phyloP scores from a whole-genome alignment of 2,888 invertebrate species.

The Acronicta alni region DNA sequence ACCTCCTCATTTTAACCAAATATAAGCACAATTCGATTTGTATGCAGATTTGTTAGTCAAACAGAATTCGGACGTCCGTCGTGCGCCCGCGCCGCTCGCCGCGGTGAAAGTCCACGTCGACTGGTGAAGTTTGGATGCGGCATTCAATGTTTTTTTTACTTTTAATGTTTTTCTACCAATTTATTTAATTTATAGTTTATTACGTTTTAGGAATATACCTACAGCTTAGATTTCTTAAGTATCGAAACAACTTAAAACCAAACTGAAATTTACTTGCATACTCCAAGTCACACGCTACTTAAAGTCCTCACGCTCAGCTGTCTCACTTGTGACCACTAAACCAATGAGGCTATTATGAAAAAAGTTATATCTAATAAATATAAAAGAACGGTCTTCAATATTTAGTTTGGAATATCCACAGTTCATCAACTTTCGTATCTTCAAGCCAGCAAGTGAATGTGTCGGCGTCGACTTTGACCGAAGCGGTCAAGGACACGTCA shows the following conservation, averaged over 20 bases:
- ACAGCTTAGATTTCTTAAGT: too few relatives aligned
- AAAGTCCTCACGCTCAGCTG: too few relatives aligned
- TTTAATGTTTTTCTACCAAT: too few relatives aligned
- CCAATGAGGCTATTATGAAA: too few relatives aligned
- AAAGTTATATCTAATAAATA: too few relatives aligned
- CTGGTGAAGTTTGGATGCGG: slow-evolving; percentile 43
- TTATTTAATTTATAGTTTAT: too few relatives aligned
- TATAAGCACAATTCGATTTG: slow-evolving; percentile 46
- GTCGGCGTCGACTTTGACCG: slow-evolving; percentile 52
- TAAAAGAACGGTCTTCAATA: too few relatives aligned
- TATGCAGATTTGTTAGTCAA: slow-evolving; percentile 47
- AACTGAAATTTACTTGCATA: too few relatives aligned
- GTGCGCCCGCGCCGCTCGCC: slow-evolving; percentile 20
- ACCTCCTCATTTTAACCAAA: slow-evolving; percentile 27
- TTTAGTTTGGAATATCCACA: slow-evolving; percentile 45
- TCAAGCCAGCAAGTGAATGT: slow-evolving; percentile 13
- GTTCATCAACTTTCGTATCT: slow-evolving; percentile 37
- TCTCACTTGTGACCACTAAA: too few relatives aligned
- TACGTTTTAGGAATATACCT: too few relatives aligned
- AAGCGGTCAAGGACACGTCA: slow-evolving; percentile 55
- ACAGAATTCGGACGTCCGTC: slow-evolving; percentile 44
- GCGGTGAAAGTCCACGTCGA: slow-evolving; percentile 50
- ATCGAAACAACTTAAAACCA: too few relatives aligned
- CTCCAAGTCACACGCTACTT: too few relatives aligned
- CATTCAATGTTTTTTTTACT: slow-evolving; percentile 5